A percentile compares a stretch with the other conserved stretches of the same genome.
Conservation (phyloP, 1,140 invertebrate genomes). For the Magallana gigas region DNA sequence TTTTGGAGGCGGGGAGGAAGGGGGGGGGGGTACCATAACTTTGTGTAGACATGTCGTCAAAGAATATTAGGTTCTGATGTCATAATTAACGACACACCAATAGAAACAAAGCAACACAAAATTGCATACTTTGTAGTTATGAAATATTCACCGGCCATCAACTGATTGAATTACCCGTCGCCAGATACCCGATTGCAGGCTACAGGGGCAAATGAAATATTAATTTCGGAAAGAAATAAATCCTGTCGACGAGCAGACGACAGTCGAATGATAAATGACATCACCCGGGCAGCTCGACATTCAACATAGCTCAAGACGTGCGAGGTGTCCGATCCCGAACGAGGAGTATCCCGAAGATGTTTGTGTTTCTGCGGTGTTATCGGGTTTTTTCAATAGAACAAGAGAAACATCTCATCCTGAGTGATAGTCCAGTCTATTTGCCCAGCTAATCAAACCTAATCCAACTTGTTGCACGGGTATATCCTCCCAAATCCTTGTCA, state of each 20-base stretch:
- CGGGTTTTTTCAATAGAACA: not conserved
- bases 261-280: conserved; percentile 15
- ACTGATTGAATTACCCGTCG: conserved; percentile 4
- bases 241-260: not conserved
- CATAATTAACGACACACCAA: not conserved
- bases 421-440: not conserved
- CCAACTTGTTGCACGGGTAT: conserved; percentile 18
- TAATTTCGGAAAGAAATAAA: not conserved
- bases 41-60: not conserved
- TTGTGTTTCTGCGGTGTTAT: conserved; percentile 18
- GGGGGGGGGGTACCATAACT: no score
- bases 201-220: not conserved
- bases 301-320: not conserved
- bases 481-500: conserved; percentile 3
- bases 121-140: not conserved
- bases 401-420: conserved; percentile 16
- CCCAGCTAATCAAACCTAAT: conserved; percentile 4
- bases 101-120: not conserved
- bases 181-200: not conserved
- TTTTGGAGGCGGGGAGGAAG: no score
- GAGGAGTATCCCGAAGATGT: not conserved
- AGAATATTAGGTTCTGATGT: not conserved
- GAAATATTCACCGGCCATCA: not conserved
- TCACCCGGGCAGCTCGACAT: not conserved
- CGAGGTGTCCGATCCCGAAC: not conserved